Base-by-base conservation (phyloP, 1,140 invertebrate genomes). In the Homalodisca vitripennis region DNA sequence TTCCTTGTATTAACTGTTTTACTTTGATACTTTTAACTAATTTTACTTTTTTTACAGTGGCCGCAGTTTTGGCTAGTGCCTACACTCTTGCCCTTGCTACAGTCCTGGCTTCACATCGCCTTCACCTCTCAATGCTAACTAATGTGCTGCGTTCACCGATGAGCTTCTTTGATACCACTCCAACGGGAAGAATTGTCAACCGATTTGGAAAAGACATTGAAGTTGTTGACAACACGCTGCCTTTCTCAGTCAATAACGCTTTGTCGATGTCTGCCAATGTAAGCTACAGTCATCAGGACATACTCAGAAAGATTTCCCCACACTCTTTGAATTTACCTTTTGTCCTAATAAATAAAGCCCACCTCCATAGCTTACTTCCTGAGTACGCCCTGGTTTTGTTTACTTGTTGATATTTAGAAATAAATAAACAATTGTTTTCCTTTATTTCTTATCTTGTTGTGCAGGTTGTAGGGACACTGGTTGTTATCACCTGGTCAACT, bases 111-210 rank as follows among this genome's bases (percentile, higher is more conserved):
- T 88, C 92, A 68, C 82, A 81, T 72, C 80, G 85, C 63, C 82
- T 97, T 74, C 94, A 98, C 83, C 78, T 83, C 73, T 77, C 85
- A 69, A 87, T 97, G 80, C 84, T 97, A 77, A 76, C 78, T 62
- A 88, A 87, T 75, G 85, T 97, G 75, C 80, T 97, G 76, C 86
- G 86, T 76, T 84, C 87, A 63, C 89, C 89, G 72, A 82, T 91
- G 81, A 82, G 83, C 79, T 94, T 95, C 84, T 97, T 92, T 83
- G 94, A 97, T 81, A 90, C 89, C 73, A 96, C 93, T 71, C 94
- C 94, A 51, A 78, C 87, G 73, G 94, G 94, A 81, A 85, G 94
- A 77, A 89, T 96, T 73, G 84, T 96, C 74, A 88, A 92, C 79
- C 87, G 93, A 77, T 94, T 96, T 82, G 88, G 90, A 77, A 73